Evolutionary conservation across 2,113 vertebrate genomes (phyloP), one percentile per base, ranked within the genome.

Genomic region (Emberiza fucata): DNA sequence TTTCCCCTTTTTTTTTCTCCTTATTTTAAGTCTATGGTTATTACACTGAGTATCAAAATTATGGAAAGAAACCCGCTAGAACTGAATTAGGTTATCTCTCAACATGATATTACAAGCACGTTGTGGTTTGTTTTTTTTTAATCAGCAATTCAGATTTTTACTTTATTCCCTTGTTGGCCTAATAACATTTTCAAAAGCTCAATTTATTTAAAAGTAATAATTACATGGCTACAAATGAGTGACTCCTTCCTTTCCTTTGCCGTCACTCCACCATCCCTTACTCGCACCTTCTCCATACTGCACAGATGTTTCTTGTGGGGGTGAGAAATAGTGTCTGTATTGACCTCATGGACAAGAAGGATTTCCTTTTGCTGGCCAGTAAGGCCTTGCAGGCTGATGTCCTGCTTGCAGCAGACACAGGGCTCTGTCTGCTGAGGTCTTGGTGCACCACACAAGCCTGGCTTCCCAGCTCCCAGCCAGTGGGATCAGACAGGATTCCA

Each of bases 131-230:
- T 11, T 44, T 2, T 12, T 39, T 64, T 64, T 81, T 28, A 51
- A 90, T 91, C 59, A 93, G 82, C 48, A 65, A 45, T 78, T 94
- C 59, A 35, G 39, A 63, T 70, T 87, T 94, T 79, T 59, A 50
- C 37, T 71, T 71, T 56, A 82, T 95, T 93, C 47, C 28, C 75
- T 69, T 6, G 6, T 81, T 88, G 54, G 35, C n/a, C 88, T 92
- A 56, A 76, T 50, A 82, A 66, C 63, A 70, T 88, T 93, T 97
- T 88, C 63, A 63, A 95, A 91, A 90, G 69, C 37, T 59, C 42
- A 61, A 6, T 92, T 95, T 91, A 69, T 78, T 89, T 89, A 42
- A 84, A 91, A 86, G 53, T 70, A 78, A n/a, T 75, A 60, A 83
- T 75, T 83, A 51, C 21, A 42, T 29, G 25, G 23, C 54, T 33